Evolutionary conservation across 2,888 invertebrate genomes (phyloP).

Genomic region (Ctena decussata): DNA sequence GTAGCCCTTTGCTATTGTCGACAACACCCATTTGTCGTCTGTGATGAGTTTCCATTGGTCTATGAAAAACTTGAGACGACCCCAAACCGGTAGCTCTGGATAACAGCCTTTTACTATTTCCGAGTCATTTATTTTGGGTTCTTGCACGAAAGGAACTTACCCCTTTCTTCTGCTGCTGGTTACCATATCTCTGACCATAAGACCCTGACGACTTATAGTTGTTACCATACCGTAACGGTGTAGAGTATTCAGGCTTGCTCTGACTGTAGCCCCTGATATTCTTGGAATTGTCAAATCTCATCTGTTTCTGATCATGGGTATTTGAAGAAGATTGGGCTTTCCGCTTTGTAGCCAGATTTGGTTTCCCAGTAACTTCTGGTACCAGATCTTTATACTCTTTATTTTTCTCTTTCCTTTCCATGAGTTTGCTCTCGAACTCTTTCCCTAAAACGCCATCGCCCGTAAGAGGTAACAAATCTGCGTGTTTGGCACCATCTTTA

Average conservation of each 20-base stretch:
- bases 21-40: constrained; percentile 44
- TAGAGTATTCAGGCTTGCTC: neutral
- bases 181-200: neutral
- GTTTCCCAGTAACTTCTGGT: constrained; percentile 7
- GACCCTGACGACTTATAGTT: neutral
- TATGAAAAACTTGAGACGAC: constrained; percentile 24
- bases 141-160: constrained; percentile 40
- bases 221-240: neutral
- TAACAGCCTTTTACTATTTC: constrained; percentile 6
- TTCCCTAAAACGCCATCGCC: constrained; percentile 49
- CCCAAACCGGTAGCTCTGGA: constrained; percentile 57
- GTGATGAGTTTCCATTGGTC: constrained; percentile 36
- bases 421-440: no score
- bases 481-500: constrained; percentile 28
- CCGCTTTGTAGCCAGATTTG: neutral
- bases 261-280: neutral
- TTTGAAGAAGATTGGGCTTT: neutral
- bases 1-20: constrained; percentile 21
- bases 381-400: constrained; percentile 44
- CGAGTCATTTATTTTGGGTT: constrained; percentile 12
- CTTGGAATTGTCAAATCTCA: neutral
- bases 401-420: constrained; percentile 45
- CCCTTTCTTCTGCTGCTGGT: constrained; percentile 18
- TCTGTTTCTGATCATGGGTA: neutral
- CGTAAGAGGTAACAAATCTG: constrained; percentile 32